Conservation (phyloP, 2,888 invertebrate genomes). For the Amphimallon solstitiale region DNA sequence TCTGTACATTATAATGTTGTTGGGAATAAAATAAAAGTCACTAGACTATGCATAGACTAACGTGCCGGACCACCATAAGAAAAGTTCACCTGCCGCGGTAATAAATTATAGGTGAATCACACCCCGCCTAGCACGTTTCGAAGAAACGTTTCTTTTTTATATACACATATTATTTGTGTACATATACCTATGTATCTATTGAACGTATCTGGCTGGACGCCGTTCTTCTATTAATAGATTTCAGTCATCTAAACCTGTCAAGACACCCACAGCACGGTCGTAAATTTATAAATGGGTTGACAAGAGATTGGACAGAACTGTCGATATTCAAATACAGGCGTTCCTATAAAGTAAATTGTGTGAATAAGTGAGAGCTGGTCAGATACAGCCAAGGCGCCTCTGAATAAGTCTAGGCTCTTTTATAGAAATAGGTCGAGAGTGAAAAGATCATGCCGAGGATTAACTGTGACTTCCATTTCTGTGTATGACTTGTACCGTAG, state of each 20-base stretch:
- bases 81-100: conserved; percentile 53
- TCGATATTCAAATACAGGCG: conserved; percentile 27
- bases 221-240: conserved; percentile 41
- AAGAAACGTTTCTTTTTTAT: conserved; percentile 40
- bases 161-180: conserved; percentile 13
- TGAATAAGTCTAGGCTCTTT: background rate
- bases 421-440: background rate
- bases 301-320: conserved; percentile 30
- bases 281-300: conserved; percentile 37
- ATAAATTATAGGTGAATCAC: conserved; percentile 56
- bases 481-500: too few species aligned
- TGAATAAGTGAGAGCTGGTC: background rate
- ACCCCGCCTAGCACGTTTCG: conserved; percentile 46
- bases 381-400: conserved; percentile 7
- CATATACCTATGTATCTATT: too few species aligned
- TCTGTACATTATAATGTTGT: conserved; percentile 31
- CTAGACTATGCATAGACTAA: conserved; percentile 47
- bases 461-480: too few species aligned
- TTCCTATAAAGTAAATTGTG: conserved; percentile 9
- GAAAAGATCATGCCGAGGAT: background rate
- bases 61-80: conserved; percentile 55
- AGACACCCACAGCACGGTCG: conserved; percentile 30
- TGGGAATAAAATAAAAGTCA: conserved; percentile 55
- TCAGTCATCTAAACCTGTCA: conserved; percentile 39
- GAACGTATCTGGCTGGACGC: conserved; percentile 2